Evolutionary conservation across 2,888 invertebrate species (phyloP), one percentile per base, ranked within the genome.

Genomic region (Dolichopus griseipennis): DNA sequence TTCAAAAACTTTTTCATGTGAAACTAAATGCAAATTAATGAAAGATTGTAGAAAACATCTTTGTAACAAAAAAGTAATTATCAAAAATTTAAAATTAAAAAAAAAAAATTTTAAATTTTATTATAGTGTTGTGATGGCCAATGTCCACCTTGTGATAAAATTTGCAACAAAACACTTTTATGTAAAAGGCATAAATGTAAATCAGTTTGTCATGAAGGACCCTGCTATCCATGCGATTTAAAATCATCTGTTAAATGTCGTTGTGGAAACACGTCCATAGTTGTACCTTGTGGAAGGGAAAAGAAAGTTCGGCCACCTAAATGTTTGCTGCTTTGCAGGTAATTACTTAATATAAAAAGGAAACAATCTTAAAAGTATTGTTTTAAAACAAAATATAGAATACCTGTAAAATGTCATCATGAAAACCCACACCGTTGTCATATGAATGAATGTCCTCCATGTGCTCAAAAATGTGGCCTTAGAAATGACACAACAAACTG

Each of bases 171-270:
- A 74, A 88, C 88, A 0, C 82, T 97, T 10, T 88, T 88, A 37
- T 97, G 97, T 79, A 89, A 91, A 18, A 90, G 92, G 70, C 97
- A 97, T 79, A 94, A 93, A 78, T 93, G 93, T 75, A 79, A 83
- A 27, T 89, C 90, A 7, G 84, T 88, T 2, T 93, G 92, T 76
- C 93, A 93, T 76, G 84, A 86, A 73, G 91, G 92, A 0, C 88
- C 87, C 0, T 93, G 93, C 75, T 93, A 91, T 80, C 93, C 93
- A 0, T 93, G 93, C 74, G 85, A 84, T 22, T 79, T 77, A 64
- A 77, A 78, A 63, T 78, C 80, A 0, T 76, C 77, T 72, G 75
- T 81, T 82, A 74, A 89, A 84, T 97, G 97, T 76, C 85, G 87
- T 68, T 97, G 97, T 79, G 92, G 93, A 65, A 84, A 84, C 69